Base-by-base conservation (phyloP, 1,140 invertebrate species). In the Charaxes varanes region DNA sequence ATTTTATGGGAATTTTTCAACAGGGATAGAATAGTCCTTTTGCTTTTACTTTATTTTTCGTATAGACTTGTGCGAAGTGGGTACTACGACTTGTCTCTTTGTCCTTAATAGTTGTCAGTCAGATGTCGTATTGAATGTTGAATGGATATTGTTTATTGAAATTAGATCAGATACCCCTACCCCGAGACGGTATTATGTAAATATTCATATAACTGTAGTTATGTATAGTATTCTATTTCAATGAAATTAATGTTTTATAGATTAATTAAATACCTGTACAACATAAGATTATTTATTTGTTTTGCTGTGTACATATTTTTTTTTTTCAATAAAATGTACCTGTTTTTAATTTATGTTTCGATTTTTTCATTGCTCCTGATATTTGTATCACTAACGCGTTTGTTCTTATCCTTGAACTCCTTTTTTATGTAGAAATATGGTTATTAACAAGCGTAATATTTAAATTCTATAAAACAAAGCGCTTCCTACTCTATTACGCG, bases 221-320 rank as follows among this genome's bases (percentile, higher is more conserved):
- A 79, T 82, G 78, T 82, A 82, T 79, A 82, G 73, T 78, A 81
- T 77, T 73, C 77, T 82, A 82, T 82, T 82, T 82, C 74, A 67
- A 67, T 76, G 78, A 76, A 82, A 78, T 82, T 78, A 82, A 82
- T 82, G 78, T 82, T 82, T 82, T 82, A 78, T 79, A 79, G 73
- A 82, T 65, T 79, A 82, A 82, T n/a, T n/a, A n/a, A n/a, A n/a
- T 82, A 82, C 31, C 10, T 45, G 43, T 82, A 82, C 78, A 76
- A 78, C 46, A 76, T 82, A 82, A 82, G 78, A 82, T 82, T 82
- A 82, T 82, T 82, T 82, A 82, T 82, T 82, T 82, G 78, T 82
- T 82, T 82, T 82, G 74, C 74, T 79, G 78, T 79, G 78, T 82
- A 82, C 71, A 82, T 82, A 79, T 79, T 82, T 79, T 73, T n/a